Base-by-base conservation (phyloP, 2,888 invertebrate species). In the Keiferia lycopersicella region DNA sequence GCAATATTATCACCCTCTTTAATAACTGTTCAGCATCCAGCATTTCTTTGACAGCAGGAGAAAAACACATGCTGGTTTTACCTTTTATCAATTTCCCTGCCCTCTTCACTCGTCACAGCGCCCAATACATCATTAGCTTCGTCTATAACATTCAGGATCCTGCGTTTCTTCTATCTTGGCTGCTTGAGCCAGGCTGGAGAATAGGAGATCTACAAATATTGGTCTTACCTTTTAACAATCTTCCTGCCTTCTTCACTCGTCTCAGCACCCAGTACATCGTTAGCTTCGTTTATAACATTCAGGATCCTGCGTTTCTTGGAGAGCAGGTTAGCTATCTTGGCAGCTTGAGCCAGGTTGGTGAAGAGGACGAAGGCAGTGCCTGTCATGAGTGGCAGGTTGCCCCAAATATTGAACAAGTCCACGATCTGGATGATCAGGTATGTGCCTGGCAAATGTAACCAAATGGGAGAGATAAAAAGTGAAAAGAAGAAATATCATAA, bases 341-440 rank as follows among this genome's bases (percentile, higher is more conserved):
- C 75, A 0, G 81, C 78, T 20, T 92, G 91, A 0, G 89, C 86
- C 68, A 91, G 65, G 72, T 91, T 92, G 0, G 92, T 92, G 75
- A 91, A 88, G 20, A 92, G 78, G 0, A 92, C 69, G 72, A 88
- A 91, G 0, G 88, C 86, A 0, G 84, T 84, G 0, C 82, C 84
- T 0, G 91, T 91, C 92, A 92, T 92, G 61, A 88, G 72, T 0
- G 86, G 83, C 7, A 92, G 73, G 70, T 92, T 75, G 0, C 91
- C 92, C 92, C 92, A 90, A 12, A 91, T 89, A 38, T 83, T 71
- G 63, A 80, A 81, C 61, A 93, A 70, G 70, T 93, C 92, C 2
- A 91, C 82, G 0, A 88, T 73, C 80, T 93, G 93, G 30, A 88
- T 86, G 16, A 90, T 71, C 0, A 92, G 71, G 71, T 88, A 93